Conservation (phyloP, 2,113 vertebrate genomes). For the Planiliza haematocheilus region DNA sequence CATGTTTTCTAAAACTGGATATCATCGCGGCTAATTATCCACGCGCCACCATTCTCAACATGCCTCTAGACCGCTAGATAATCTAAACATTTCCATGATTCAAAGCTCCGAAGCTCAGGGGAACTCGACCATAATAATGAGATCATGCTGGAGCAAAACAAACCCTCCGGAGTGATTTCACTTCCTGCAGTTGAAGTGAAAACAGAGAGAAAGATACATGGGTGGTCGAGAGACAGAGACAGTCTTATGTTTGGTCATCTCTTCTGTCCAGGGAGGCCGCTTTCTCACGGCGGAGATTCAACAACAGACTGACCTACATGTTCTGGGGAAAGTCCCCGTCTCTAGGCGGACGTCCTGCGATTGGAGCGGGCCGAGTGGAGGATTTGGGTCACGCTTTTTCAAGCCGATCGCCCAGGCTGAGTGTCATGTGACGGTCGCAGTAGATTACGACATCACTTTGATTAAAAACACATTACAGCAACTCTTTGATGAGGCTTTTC, state of each 20-base stretch:
- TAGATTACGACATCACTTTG: not conserved
- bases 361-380: not conserved
- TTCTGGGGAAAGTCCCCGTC: conserved; percentile 41
- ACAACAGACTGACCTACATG: conserved; percentile 22
- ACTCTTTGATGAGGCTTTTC: not conserved
- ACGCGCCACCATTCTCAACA: no score
- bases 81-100: not conserved
- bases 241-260: not conserved
- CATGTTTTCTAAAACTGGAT: not conserved
- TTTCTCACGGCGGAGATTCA: conserved; percentile 10
- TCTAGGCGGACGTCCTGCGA: not conserved
- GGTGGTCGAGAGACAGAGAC: not conserved
- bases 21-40: not conserved
- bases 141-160: not conserved
- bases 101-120: not conserved
- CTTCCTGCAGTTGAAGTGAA: conserved; percentile 18
- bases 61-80: not conserved
- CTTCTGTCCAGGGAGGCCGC: not conserved
- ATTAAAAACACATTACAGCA: not conserved
- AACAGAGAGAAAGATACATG: not conserved
- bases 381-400: conserved; percentile 31
- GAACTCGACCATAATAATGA: not conserved
- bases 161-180: conserved; percentile 9
- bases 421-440: conserved; percentile 15
- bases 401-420: not conserved